Percentiles rank a stretch among this genome's conserved stretches.
Conservation (phyloP, 2,113 vertebrate genomes). For the Zapus hudsonius region DNA sequence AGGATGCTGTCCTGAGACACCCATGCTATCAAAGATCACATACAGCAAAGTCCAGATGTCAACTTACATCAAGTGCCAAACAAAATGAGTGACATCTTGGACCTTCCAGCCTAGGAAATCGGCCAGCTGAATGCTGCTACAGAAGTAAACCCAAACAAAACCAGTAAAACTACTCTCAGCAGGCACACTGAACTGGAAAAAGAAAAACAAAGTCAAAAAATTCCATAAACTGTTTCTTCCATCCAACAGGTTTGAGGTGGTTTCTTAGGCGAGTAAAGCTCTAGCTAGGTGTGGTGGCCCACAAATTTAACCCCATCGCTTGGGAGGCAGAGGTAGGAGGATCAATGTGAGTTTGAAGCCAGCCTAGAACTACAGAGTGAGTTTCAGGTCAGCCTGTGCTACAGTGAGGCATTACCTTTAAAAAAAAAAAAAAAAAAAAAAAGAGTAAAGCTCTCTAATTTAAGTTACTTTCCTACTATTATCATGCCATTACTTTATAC, state of each 20-base stretch:
- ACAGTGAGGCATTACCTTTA: too few species aligned
- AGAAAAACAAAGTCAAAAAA: not conserved
- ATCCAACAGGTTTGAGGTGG: not conserved
- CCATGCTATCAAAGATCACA: not conserved
- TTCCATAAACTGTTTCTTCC: slow-evolving; percentile 16
- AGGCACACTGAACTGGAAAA: not conserved
- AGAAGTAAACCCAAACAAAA: not conserved
- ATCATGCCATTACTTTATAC: not conserved
- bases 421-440: too few species aligned
- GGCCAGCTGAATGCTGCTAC: slow-evolving; percentile 5
- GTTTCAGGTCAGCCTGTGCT: too few species aligned
- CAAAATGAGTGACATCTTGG: not conserved
- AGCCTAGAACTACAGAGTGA: too few species aligned
- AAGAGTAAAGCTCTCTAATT: not conserved
- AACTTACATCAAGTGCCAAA: slow-evolving; percentile 4
- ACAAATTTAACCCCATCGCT: too few species aligned
- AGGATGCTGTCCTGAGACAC: not conserved
- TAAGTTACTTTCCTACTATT: slow-evolving; percentile 6
- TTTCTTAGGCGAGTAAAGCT: too few species aligned
- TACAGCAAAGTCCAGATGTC: not conserved
- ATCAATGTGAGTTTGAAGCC: too few species aligned
- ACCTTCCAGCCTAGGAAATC: not conserved
- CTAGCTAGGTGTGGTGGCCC: too few species aligned
- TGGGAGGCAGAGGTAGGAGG: too few species aligned
- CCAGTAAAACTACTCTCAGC: not conserved